A percentile compares a stretch with the other conserved stretches of the same genome.
phyloP scores from a whole-genome alignment of 1,140 invertebrate species.

The Orchestia grillus region DNA sequence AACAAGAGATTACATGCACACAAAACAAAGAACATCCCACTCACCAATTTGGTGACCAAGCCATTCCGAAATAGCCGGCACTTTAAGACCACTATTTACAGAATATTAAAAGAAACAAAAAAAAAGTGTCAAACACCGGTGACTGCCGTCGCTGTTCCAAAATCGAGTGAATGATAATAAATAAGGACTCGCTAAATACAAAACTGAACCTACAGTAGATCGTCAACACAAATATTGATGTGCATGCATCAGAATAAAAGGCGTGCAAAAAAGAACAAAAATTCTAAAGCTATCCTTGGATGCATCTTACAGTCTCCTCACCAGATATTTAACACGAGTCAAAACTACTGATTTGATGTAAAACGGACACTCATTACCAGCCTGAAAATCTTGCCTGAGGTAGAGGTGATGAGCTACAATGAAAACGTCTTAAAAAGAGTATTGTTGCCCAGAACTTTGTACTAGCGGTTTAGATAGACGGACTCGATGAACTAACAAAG shows the following conservation, averaged over 20 bases:
- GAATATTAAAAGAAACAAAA: background rate
- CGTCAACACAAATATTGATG: background rate
- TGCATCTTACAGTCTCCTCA: background rate
- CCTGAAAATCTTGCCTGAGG: background rate
- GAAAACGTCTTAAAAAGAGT: background rate
- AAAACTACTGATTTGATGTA: background rate
- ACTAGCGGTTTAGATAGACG: background rate
- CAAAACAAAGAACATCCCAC: background rate
- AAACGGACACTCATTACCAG: background rate
- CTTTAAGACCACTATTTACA: background rate
- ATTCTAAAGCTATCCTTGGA: background rate
- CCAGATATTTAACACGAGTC: background rate
- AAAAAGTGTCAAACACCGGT: background rate
- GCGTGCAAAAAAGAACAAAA: background rate
- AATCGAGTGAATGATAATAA: background rate
- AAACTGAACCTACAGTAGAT: background rate
- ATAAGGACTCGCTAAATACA: background rate
- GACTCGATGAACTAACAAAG: background rate
- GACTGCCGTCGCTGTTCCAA: background rate
- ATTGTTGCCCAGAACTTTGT: constrained; percentile 7
- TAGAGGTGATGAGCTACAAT: background rate
- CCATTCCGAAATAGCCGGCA: background rate
- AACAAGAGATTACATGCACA: background rate
- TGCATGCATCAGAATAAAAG: background rate
- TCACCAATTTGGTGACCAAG: background rate